phyloP scores from a whole-genome alignment of 2,888 invertebrate species.

The Terebella lapidaria region DNA sequence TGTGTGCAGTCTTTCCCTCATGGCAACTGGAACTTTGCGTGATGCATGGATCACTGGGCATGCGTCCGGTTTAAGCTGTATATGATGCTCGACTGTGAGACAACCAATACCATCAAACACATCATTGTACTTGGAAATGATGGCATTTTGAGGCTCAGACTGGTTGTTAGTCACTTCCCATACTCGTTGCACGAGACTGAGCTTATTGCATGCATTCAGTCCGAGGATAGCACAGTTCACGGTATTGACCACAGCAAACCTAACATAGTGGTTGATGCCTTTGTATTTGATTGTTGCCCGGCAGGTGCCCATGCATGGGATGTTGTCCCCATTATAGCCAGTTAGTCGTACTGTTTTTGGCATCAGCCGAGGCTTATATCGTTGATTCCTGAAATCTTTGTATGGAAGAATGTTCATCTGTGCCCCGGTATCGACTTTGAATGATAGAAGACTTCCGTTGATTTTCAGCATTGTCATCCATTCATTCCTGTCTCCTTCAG shows the following conservation, averaged over 20 bases:
- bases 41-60: neutral
- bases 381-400: no score
- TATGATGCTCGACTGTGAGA: neutral
- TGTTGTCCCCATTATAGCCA: no score
- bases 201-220: neutral
- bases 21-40: neutral
- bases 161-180: no score
- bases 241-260: no score
- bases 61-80: neutral
- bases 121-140: neutral
- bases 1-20: no score
- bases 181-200: neutral
- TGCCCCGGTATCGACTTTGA: neutral
- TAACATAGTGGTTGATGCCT: no score
- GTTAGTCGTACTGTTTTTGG: neutral
- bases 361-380: neutral
- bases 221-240: no score
- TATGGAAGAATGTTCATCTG: neutral
- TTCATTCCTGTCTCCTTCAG: no score
- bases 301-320: no score
- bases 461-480: no score
- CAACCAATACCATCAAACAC: neutral
- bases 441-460: neutral
- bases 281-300: no score
- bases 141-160: neutral